Evolutionary conservation across 1,140 invertebrate species (phyloP), one percentile per base, ranked within the genome.

Genomic region (Neodiprion pinetum): DNA sequence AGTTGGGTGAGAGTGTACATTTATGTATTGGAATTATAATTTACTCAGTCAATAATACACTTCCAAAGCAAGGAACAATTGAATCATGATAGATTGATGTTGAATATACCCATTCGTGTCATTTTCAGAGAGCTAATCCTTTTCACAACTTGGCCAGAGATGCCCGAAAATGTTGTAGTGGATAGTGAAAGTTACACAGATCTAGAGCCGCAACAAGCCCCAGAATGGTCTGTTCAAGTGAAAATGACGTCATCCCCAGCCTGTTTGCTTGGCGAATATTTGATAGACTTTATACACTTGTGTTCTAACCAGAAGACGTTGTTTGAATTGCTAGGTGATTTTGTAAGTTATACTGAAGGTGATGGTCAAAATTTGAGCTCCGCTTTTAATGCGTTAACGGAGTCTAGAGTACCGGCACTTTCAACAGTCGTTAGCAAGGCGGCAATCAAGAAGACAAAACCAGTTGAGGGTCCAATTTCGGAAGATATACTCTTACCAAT

Each of bases 121-220:
- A 73, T 79, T 87, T 85, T 92, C 75, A 94, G 93, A 68, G 92
- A 94, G 86, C 89, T 98, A 47, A 89, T 94, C 75, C 86, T 98
- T 4, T 94, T 93, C 82, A 93, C 95, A n/a, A 95, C 94, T 9
- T 99, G 97, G 97, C 94, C 94, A 3, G 90, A 93, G 84, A 89
- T 98, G 69, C 92, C 93, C 5, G 97, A 98, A 84, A 94, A 95
- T 85, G 92, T 95, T 48, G 93, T 98, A 48, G 93, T 97, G 1
- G 97, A 99, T 82, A 96, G 93, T 78, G 93, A 96, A 83, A 92
- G 91, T 73, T 96, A 96, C 84, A 95, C 94, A 61, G 96, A 98
- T 88, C 93, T 99, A 79, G 93, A 97, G 82, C 96, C 97, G 10
- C 87, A 94, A 40, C 91, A 94, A 80, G 96, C 97, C 40, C 94